phyloP scores from a whole-genome alignment of 2,888 invertebrate genomes.

The Harpagoxenus sublaevis region DNA sequence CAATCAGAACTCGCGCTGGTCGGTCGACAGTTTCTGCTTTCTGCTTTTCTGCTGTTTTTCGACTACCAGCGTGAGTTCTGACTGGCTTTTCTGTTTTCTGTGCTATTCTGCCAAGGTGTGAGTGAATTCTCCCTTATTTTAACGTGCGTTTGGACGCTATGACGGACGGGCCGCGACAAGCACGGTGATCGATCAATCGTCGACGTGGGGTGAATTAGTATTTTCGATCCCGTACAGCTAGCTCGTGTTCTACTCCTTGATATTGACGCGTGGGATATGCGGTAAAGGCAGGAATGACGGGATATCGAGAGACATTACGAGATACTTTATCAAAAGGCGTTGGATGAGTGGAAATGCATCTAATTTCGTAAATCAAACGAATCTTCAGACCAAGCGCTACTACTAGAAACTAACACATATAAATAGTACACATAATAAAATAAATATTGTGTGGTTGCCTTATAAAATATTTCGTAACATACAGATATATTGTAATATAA shows the following conservation, averaged over 20 bases:
- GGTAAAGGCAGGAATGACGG: not conserved
- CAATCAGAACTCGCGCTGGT: no score
- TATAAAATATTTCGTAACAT: not conserved
- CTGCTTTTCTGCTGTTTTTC: no score
- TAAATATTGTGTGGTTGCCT: not conserved
- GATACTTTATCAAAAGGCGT: not conserved
- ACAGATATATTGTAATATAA: not conserved
- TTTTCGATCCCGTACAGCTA: not conserved
- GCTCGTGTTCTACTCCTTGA: not conserved
- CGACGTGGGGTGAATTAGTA: constrained; percentile 23
- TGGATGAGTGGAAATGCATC: not conserved
- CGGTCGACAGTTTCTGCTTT: no score
- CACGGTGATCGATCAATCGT: constrained; percentile 35
- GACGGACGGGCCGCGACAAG: constrained; percentile 9
- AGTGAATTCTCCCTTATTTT: constrained; percentile 1
- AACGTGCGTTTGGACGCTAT: constrained; percentile 3
- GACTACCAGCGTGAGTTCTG: no score
- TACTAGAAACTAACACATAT: not conserved
- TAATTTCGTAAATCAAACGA: not conserved
- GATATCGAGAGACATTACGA: not conserved
- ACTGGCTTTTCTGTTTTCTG: no score
- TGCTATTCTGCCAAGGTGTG: no score
- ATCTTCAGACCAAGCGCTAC: not conserved
- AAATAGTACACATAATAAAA: not conserved
- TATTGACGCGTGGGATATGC: constrained; percentile 9